These are phyloP conservation scores for Platycercus adscitus DNA, from an alignment of 2,113 vertebrate species.

Conservation along the genomic window DNA sequence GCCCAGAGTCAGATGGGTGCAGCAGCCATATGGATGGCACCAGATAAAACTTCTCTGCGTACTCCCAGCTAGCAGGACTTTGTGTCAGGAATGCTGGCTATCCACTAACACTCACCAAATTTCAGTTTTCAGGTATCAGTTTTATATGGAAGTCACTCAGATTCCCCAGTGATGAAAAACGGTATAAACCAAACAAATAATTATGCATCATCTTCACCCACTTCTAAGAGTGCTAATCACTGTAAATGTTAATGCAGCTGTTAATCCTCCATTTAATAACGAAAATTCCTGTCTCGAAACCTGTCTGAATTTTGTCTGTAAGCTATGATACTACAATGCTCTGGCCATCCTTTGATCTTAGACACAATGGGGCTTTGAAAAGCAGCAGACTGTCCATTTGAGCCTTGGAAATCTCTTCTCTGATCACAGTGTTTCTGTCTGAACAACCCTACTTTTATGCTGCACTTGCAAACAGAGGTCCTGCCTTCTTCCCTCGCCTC, in stretches of 20 bases:
- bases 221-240: background rate
- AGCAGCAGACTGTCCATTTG: background rate
- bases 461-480: constrained; percentile 39
- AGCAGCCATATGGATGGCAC: accelerated
- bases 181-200: background rate
- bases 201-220: background rate
- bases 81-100: background rate
- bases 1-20: background rate
- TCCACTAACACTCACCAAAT: accelerated
- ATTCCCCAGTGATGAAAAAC: background rate
- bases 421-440: constrained; percentile 14
- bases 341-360: constrained; percentile 2
- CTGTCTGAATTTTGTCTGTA: background rate
- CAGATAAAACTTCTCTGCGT: background rate
- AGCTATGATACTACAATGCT: background rate
- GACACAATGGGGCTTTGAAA: constrained; percentile 5
- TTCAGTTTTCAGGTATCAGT: background rate
- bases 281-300: background rate
- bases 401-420: background rate
- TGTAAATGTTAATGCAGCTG: background rate
- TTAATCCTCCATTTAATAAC: background rate
- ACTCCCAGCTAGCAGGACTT: background rate
- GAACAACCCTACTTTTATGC: background rate
- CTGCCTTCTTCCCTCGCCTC: background rate
- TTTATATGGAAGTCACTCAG: background rate